Percentiles rank a stretch among this genome's conserved stretches.
These are phyloP conservation scores for Porites lutea DNA, from an alignment of 64 coral and sea anemone genomes.

Conservation along the genomic window DNA sequence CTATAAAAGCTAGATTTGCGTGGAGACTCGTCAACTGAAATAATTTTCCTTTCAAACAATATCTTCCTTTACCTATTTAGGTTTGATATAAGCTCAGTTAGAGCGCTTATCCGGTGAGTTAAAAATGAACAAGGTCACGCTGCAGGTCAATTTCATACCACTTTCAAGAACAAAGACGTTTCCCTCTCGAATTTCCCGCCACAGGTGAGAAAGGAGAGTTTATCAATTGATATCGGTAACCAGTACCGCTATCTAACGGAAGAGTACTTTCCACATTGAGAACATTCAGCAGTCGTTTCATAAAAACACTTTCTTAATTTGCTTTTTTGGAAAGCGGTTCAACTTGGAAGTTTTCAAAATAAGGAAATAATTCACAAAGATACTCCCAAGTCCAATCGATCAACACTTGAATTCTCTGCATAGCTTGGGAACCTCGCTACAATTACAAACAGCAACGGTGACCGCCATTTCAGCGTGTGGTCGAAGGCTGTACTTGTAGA, in stretches of 20 bases:
- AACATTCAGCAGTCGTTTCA: no score
- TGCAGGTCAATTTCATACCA: not conserved
- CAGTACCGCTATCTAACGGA: not conserved
- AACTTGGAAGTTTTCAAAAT: not conserved
- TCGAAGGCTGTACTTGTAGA: not conserved
- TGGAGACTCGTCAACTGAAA: not conserved
- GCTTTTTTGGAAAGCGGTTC: not conserved
- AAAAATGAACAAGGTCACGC: slow-evolving; percentile 3
- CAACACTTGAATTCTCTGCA: not conserved
- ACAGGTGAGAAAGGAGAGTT: not conserved
- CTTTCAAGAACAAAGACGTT: not conserved
- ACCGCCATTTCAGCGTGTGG: no score
- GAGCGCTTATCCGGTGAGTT: not conserved
- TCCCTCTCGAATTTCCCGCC: slow-evolving; percentile 42
- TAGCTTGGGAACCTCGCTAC: slow-evolving; percentile 20
- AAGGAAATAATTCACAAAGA: no score
- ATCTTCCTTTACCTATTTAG: not conserved
- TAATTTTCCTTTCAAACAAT: not conserved
- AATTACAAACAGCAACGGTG: no score
- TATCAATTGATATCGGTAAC: not conserved
- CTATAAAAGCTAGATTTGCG: no score
- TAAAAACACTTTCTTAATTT: not conserved
- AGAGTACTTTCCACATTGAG: not conserved
- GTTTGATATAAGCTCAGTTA: no score
- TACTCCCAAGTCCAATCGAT: not conserved